These are phyloP conservation scores for Drosophila meridionalis DNA, from an alignment of 2,888 invertebrate species.

Conservation along the genomic window DNA sequence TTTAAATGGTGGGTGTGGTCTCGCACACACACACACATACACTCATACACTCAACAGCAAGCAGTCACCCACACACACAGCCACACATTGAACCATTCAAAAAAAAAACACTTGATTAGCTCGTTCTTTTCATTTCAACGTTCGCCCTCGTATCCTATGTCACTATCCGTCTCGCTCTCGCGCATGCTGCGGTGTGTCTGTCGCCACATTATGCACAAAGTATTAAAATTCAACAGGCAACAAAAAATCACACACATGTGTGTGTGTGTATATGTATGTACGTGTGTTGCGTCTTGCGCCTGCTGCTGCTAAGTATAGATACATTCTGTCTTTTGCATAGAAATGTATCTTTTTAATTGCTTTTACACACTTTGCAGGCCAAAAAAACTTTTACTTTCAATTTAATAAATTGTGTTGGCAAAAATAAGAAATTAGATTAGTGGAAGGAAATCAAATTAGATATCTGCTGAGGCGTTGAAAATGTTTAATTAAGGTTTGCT, in stretches of 20 bases:
- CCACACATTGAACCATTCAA: conserved; percentile 51
- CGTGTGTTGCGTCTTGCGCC: conserved; percentile 14
- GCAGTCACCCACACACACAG: conserved; percentile 16
- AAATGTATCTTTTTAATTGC: conserved; percentile 24
- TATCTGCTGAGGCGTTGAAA: not conserved
- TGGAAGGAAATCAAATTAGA: not conserved
- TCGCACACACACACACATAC: conserved; percentile 25
- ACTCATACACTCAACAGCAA: not conserved
- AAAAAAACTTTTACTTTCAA: conserved; percentile 12
- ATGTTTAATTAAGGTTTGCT: not conserved
- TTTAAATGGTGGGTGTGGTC: conserved; percentile 76
- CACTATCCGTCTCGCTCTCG: conserved; percentile 20
- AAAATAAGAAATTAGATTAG: not conserved
- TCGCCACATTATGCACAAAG: conserved; percentile 24
- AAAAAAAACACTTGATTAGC: conserved; percentile 73
- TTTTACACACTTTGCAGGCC: conserved; percentile 3
- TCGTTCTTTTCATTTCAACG: conserved; percentile 62
- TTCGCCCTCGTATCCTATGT: conserved; percentile 26
- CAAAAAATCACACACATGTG: conserved; percentile 33
- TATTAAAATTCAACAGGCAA: conserved; percentile 67
- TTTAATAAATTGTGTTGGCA: not conserved
- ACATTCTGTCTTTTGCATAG: conserved; percentile 26
- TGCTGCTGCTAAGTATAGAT: conserved; percentile 1
- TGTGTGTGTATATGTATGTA: conserved; percentile 13
- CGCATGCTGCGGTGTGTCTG: not conserved